Base-by-base conservation (phyloP, 2,113 vertebrate genomes). In the Caretta caretta region DNA sequence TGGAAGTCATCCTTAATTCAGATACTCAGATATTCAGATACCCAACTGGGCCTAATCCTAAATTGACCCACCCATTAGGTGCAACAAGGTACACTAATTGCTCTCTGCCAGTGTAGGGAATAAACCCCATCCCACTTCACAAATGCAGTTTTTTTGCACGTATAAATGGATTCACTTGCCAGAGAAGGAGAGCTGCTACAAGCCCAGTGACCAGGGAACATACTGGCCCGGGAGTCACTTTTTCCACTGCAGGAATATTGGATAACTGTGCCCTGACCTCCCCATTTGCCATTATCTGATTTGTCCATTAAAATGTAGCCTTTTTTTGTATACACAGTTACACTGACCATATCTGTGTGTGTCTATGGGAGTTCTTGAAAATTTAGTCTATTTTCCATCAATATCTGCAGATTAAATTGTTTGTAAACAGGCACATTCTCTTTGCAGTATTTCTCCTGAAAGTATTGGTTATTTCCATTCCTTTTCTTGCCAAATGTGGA, bases 201-300 rank as follows among this genome's bases (percentile, higher is more conserved):
- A n/a, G 62, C 31, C 27, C 31, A n/a, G 62, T 35, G 62, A 65
- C 7, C 8, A 65, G 62, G 6, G 62, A 29, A 62, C 29, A 62
- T 62, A 14, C 6, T 59, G 29, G 25, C 56, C 56, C 25, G 3
- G 2, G 24, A 57, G 25, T 57, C 56, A 57, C 10, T 62, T 13
- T 62, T 62, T 35, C 59, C 29, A 16, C 31, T 65, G 13, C 14
- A 92, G 27, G 1, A 88, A 0, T 46, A 78, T 62, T 0, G 4
- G 2, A 1, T 49, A 69, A 51, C 24, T 57, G 6, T 53, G 1
- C 2, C 75, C 5, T 2, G 1, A 0, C 1, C 13, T 87, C 75
- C 27, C 35, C 84, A 78, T 80, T 11, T 72, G 3, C 1, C 29
- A 2, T 51, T 84, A 17, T 46, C 11, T 86, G 8, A 80, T 19